These are phyloP conservation scores for Pipistrellus nathusii DNA, from an alignment of 2,797 vertebrate species.

Conservation along the genomic window DNA sequence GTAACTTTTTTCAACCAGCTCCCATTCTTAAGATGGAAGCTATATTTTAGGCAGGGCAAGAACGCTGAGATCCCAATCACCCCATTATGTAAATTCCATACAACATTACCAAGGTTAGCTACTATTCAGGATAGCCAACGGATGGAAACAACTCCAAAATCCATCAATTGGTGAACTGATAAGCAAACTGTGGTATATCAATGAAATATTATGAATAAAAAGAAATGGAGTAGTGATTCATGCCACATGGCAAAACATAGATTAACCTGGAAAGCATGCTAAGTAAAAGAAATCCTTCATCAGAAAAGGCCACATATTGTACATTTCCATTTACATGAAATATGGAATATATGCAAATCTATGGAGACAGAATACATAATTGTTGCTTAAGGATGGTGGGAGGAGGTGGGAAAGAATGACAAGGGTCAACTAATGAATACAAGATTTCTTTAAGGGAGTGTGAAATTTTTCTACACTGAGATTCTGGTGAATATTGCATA, in stretches of 20 bases:
- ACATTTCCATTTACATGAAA: slow-evolving; percentile 8
- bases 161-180: neutral
- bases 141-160: neutral
- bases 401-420: neutral
- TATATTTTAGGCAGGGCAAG: neutral
- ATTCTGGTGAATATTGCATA: neutral
- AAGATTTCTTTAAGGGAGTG: neutral
- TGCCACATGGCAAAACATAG: neutral
- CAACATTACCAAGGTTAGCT: neutral
- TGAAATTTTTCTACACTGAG: slow-evolving; percentile 12
- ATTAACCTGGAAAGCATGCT: neutral
- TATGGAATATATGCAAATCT: neutral
- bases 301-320: neutral
- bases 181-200: neutral
- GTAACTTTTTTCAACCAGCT: neutral
- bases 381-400: neutral
- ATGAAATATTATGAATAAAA: neutral
- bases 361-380: neutral
- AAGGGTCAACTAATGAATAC: neutral
- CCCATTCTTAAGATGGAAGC: neutral
- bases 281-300: slow-evolving; percentile 1
- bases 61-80: neutral
- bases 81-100: neutral
- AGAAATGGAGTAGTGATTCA: neutral
- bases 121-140: neutral